phyloP scores from a whole-genome alignment of 1,140 invertebrate genomes.

The Zeugodacus cucurbitae region DNA sequence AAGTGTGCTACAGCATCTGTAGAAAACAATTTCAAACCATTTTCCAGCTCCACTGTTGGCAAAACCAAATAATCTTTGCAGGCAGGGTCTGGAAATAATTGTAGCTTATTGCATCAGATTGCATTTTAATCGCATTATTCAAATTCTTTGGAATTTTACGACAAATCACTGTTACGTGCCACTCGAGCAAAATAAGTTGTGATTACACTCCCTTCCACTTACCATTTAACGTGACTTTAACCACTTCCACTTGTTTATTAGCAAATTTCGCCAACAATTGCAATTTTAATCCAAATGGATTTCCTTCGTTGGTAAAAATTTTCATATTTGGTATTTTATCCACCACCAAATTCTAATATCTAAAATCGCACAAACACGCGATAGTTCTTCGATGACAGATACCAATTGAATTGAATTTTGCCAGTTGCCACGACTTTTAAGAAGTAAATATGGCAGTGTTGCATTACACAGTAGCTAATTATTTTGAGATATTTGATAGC shows the following conservation, averaged over 20 bases:
- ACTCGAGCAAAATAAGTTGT: background rate
- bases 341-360: background rate
- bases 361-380: background rate
- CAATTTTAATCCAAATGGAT: slow-evolving; percentile 77
- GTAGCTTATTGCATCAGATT: background rate
- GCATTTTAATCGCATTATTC: background rate
- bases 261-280: slow-evolving; percentile 74
- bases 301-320: slow-evolving; percentile 76
- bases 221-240: slow-evolving; percentile 71
- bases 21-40: slow-evolving; percentile 69
- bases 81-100: slow-evolving; percentile 49
- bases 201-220: slow-evolving; percentile 43
- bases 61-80: slow-evolving; percentile 62
- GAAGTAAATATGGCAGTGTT: background rate
- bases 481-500: background rate
- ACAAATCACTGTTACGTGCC: background rate
- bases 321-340: slow-evolving; percentile 68
- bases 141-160: background rate
- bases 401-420: background rate
- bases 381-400: background rate
- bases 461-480: background rate
- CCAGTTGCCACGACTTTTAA: slow-evolving; percentile 12
- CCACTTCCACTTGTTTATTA: slow-evolving; percentile 69
- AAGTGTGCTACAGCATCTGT: slow-evolving; percentile 70
- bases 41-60: slow-evolving; percentile 68